Evolutionary conservation across 2,113 vertebrate genomes (phyloP).

Genomic region (Canis aureus): DNA sequence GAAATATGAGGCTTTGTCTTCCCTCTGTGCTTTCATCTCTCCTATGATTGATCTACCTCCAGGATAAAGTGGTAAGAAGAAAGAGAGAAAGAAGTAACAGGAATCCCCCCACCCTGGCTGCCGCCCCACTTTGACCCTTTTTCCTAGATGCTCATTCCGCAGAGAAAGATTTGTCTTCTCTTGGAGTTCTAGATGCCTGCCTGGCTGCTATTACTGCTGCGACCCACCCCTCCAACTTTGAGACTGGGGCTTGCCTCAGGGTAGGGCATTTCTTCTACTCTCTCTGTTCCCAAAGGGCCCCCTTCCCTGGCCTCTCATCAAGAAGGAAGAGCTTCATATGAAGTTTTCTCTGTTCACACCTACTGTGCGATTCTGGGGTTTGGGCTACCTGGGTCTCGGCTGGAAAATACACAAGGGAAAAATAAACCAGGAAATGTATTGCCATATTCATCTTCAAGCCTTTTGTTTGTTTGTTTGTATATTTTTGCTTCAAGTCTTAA

Average conservation of each 20-base stretch:
- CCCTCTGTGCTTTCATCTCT: neutral
- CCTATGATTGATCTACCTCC: neutral
- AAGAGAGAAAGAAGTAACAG: neutral
- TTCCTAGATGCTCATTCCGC: neutral
- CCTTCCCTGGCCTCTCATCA: neutral
- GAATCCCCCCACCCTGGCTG: neutral
- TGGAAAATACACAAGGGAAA: neutral
- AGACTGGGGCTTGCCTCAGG: neutral
- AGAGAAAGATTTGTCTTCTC: neutral
- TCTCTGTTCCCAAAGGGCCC: neutral
- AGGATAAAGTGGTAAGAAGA: neutral
- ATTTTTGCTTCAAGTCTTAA: neutral
- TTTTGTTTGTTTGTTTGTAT: neutral
- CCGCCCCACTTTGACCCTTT: neutral
- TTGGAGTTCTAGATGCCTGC: neutral
- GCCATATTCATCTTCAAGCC: neutral
- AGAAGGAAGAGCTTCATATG: neutral
- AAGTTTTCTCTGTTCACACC: neutral
- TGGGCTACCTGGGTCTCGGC: neutral
- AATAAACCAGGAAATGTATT: neutral
- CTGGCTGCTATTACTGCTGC: neutral
- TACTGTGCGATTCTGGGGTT: neutral
- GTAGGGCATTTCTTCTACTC: neutral
- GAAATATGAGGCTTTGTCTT: neutral
- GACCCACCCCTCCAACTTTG: neutral